Evolutionary conservation across 2,888 invertebrate species (phyloP).

Genomic region (Nowickia ferox): DNA sequence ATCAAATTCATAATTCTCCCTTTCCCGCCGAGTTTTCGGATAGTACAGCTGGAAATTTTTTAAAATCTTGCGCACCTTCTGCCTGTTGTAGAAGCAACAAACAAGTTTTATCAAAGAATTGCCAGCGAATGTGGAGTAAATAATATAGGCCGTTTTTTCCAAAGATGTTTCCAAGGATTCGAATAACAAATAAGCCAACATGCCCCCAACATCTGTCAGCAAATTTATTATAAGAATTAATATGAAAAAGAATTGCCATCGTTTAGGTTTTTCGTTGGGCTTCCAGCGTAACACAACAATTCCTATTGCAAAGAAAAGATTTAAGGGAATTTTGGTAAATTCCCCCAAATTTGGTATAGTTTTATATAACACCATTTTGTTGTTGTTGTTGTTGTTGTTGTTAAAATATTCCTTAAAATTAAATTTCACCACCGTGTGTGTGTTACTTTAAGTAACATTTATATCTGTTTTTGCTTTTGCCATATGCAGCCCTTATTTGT

Average conservation of each 20-base stretch:
- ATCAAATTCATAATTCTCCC: slow-evolving; percentile 56
- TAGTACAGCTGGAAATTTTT: slow-evolving; percentile 64
- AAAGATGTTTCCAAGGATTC: slow-evolving; percentile 17
- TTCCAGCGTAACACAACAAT: slow-evolving; percentile 33
- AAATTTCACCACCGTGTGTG: not conserved
- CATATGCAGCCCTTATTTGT: not conserved
- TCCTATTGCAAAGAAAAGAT: slow-evolving; percentile 28
- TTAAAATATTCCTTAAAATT: not conserved
- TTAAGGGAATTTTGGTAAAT: slow-evolving; percentile 45
- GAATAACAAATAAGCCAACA: not conserved
- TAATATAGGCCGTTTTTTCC: slow-evolving; percentile 37
- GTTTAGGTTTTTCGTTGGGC: slow-evolving; percentile 1
- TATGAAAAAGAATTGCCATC: not conserved
- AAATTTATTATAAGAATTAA: not conserved
- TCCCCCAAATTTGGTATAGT: slow-evolving; percentile 31
- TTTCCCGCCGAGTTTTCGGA: slow-evolving; percentile 60
- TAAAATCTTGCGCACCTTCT: slow-evolving; percentile 4
- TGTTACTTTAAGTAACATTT: not conserved
- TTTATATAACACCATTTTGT: slow-evolving; percentile 14
- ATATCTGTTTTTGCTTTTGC: not conserved
- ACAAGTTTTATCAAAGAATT: not conserved
- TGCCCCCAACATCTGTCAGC: accelerated
- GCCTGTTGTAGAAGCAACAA: not conserved
- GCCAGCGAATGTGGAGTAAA: slow-evolving; percentile 19
- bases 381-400: not conserved